A percentile compares a stretch with the other conserved stretches of the same genome.
Evolutionary conservation across 2,888 invertebrate species (phyloP).

Genomic region (Protophormia terraenovae): DNA sequence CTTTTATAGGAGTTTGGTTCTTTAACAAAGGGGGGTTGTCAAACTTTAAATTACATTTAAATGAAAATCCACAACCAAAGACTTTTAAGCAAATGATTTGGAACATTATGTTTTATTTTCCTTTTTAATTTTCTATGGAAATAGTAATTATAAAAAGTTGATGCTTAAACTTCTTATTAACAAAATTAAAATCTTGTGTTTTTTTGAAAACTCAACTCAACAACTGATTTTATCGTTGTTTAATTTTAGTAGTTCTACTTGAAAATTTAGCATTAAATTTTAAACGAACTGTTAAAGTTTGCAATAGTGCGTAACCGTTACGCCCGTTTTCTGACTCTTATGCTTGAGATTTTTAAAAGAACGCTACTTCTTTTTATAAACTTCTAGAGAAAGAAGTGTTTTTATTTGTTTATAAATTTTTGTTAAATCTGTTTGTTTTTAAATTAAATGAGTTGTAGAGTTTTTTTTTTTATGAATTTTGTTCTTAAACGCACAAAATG

Average conservation of each 20-base stretch:
- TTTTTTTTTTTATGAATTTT: constrained; percentile 26
- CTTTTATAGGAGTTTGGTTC: not conserved
- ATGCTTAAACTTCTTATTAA: no score
- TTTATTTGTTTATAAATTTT: no score
- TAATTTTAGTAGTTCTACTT: not conserved
- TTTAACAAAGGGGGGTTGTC: constrained; percentile 23
- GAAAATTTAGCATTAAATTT: constrained; percentile 68
- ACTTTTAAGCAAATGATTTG: constrained; percentile 14
- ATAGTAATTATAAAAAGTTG: no score
- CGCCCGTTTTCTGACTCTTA: constrained; percentile 61
- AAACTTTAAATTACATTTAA: not conserved
- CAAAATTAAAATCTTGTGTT: no score
- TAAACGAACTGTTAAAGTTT: constrained; percentile 70
- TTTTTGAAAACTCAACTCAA: not conserved
- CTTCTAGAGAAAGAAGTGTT: no score
- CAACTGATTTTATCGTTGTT: not conserved
- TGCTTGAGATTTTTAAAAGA: no score
- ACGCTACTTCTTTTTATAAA: no score
- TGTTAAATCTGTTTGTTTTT: constrained; percentile 47
- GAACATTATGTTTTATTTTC: not conserved
- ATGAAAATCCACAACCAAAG: not conserved
- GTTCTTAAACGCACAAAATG: not conserved
- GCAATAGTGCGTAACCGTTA: constrained; percentile 69
- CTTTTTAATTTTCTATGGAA: not conserved
- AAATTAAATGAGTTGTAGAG: constrained; percentile 52